Base-by-base conservation (phyloP, 2,888 invertebrate genomes). In the Hesperia comma region DNA sequence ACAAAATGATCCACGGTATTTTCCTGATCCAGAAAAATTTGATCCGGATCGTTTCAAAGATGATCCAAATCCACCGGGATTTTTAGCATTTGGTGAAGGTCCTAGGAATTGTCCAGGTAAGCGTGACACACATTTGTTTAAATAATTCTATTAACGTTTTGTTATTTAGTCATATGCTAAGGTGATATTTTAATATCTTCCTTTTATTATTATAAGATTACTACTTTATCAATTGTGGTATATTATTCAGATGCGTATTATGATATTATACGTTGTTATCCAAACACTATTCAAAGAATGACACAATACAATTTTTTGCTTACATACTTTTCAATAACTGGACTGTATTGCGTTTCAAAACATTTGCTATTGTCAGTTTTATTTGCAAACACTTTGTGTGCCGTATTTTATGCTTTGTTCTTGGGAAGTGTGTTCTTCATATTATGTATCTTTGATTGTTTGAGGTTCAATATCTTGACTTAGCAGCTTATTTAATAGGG, bases 41-140 rank as follows among this genome's bases (percentile, higher is more conserved):
- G 81, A 90, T 73, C 91, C 90, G 10, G 85, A 86, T 46, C 81
- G 92, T 6, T 92, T 92, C 68, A 77, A 77, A 58, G 87, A 83
- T 6, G 85, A 86, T 71, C 70, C 78, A 19, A 84, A 81, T 76
- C 90, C 88, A 17, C 77, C 84, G 17, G 89, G 84, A 1, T 92
- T 92, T 70, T 73, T 91, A 53, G 87, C 92, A 8, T 92, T 90
- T 63, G 92, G 92, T 1, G 89, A 90, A 67, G 92, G 92, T 33
- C 92, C 92, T 3, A 84, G 92, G 72, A 86, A 83, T 78, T 92
- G 92, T 72, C 91, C 90, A 70, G 92, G 92, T 92, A 81, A 80
- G 81, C 14, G 54, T 41, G 10, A 51, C 51, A 46, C 41, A 26
- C 63, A 55, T 55, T 40, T 54, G 46, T 63, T 37, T 12, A 2